Base-by-base conservation (phyloP, 2,797 vertebrate species). In the Synaphobranchus kaupii region DNA sequence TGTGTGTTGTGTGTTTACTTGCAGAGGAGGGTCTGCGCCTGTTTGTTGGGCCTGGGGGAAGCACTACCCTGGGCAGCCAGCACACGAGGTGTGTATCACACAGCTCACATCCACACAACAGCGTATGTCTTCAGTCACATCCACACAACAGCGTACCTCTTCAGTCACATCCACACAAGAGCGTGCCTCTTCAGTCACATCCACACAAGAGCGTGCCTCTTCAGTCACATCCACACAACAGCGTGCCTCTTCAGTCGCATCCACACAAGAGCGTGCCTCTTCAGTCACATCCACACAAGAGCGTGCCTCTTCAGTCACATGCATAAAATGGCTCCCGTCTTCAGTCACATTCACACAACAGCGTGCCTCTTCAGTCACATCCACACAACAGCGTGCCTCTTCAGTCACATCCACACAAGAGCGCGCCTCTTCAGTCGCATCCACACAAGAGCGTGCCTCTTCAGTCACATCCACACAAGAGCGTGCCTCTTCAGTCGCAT, bases 41-140 rank as follows among this genome's bases (percentile, higher is more conserved):
- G 91, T 99, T 99, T 95, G 98, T 99, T 68, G 98, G 98, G 81
- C 98, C 98, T 88, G 98, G 97, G 84, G 98, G 98, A 88, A 98
- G 98, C 84, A 98, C 98, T 83, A 96, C 97, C 60, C 96, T 99
- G 87, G 98, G 98, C 93, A 98, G 96, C 91, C 97, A 97, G 88
- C 96, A 98, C 90, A 97, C 95, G 58, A 98, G 98, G 98, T 99
- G 94, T 84, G 96, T 95, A 89, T 89, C 78, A 89, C 93, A n/a
- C 25, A 10, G 20, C 20, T 39, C 47, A n/a, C 78, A 48, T 48
- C 47, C 20, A 50, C 47, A 0, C 47, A 48, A 78, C 73, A 20
- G 28, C 68, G 13, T 73, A 2, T 39, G 20, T 58, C 22, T 63
- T 63, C 22, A 25, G 60, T 63, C 60, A 71, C 68, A 13, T 71